Conservation (phyloP, 2,888 invertebrate genomes). For the Chouioia cunea region DNA sequence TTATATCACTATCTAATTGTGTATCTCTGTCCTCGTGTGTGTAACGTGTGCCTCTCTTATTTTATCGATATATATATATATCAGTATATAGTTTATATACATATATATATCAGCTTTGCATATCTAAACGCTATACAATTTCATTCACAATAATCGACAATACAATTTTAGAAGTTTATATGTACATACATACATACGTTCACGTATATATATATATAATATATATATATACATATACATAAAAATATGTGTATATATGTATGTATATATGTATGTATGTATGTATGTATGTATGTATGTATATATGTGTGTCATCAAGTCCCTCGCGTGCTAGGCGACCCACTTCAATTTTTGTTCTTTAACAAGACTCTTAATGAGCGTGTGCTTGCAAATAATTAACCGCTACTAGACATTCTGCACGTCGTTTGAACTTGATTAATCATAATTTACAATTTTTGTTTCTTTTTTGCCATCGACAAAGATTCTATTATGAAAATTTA, state of each 20-base stretch:
- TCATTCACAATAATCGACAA: constrained; percentile 53
- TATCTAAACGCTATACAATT: constrained; percentile 64
- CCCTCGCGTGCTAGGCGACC: too few relatives aligned
- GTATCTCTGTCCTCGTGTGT: constrained; percentile 46
- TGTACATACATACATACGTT: too few relatives aligned
- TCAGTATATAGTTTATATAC: too few relatives aligned
- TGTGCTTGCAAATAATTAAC: constrained; percentile 13
- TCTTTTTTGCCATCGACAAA: too few relatives aligned
- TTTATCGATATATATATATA: too few relatives aligned
- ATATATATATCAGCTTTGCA: constrained; percentile 47
- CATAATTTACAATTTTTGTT: constrained; percentile 53
- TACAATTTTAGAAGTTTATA: constrained; percentile 50
- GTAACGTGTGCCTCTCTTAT: too few relatives aligned
- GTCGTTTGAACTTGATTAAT: constrained; percentile 45
- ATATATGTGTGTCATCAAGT: too few relatives aligned
- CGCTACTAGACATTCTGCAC: constrained; percentile 16
- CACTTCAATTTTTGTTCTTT: neutral
- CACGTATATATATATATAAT: too few relatives aligned
- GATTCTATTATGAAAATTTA: constrained; percentile 48
- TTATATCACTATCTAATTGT: constrained; percentile 19
- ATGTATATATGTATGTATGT: too few relatives aligned
- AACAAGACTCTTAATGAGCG: constrained; percentile 29
- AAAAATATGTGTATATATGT: too few relatives aligned
- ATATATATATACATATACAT: too few relatives aligned
- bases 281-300: too few relatives aligned